Base-by-base conservation (phyloP, 2,888 invertebrate genomes). In the Notodonta dromedarius region DNA sequence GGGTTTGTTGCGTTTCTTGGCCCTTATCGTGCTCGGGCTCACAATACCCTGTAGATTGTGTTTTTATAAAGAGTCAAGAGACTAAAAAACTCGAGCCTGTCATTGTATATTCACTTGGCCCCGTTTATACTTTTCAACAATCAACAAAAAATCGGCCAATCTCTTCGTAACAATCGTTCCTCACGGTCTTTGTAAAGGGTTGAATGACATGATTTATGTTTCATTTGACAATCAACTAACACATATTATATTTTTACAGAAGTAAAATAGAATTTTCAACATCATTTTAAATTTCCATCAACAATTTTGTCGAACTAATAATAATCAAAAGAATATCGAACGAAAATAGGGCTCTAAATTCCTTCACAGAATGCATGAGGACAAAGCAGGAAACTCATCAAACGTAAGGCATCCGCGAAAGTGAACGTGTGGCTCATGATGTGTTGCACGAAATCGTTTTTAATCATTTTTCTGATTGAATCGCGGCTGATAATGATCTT, bases 391-490 rank as follows among this genome's bases (percentile, higher is more conserved):
- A 35, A 7, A 35, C 35, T 35, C 35, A 73, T 74, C 69, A 72
- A 66, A 69, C 52, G 62, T 54, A 63, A 67, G 50, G 58, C 57
- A 55, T 68, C 64, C 61, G 66, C 61, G 67, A 71, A 77, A 75
- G 72, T 70, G 68, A 74, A 69, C 63, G 63, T 69, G 56, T 65
- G 63, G 70, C 57, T 74, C 79, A 78, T 79, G 78, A 81, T 79
- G 79, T 79, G 79, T 77, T 67, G 74, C 70, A 78, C 77, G 82
- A 82, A 87, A 87, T 87, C 85, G 83, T 80, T 87, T 87, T 87
- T 87, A 90, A 91, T 91, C 84, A 87, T 83, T 81, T 83, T 84
- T 83, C 82, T 87, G 89, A 91, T 91, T 88, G 88, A 89, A 88
- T 87, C 84, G 80, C 74, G 63, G 74, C 16, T 74, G 90, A 89